These are phyloP conservation scores for Clarias batrachus DNA, from an alignment of 2,113 vertebrate species.

Conservation along the genomic window DNA sequence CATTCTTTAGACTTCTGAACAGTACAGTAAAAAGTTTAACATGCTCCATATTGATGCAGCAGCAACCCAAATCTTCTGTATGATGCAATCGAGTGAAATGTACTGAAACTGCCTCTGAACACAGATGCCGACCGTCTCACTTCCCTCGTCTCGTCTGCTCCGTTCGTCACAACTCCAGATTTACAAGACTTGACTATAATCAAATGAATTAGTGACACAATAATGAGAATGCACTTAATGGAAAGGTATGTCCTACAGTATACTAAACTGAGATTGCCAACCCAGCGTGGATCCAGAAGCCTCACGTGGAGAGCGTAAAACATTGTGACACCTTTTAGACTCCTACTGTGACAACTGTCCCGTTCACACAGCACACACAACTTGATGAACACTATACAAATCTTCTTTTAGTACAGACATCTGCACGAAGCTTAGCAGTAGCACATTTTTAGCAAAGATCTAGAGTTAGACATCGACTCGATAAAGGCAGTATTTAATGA, in stretches of 20 bases:
- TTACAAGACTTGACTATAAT: background rate
- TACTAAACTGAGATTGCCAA: conserved; percentile 44
- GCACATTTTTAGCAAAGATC: background rate
- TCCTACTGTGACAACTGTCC: conserved; percentile 65
- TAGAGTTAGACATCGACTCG: background rate
- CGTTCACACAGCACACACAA: background rate
- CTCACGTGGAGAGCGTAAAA: conserved; percentile 8
- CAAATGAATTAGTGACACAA: background rate
- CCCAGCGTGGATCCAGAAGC: conserved; percentile 31
- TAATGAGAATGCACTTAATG: background rate
- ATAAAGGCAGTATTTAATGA: conserved; percentile 32
- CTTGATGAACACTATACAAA: background rate
- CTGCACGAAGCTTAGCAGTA: conserved; percentile 10
- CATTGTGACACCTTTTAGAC: conserved; percentile 63
- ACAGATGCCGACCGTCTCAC: background rate
- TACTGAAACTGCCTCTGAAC: background rate
- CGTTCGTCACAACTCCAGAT: background rate
- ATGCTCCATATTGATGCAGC: background rate
- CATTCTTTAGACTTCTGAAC: background rate
- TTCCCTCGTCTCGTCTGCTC: background rate
- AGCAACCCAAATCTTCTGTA: background rate
- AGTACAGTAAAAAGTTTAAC: background rate
- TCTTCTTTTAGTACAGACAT: background rate
- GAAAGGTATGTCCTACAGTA: background rate
- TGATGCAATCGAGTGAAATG: conserved; percentile 19